phyloP scores from a whole-genome alignment of 1,140 invertebrate genomes.

The Palaemon carinicauda region DNA sequence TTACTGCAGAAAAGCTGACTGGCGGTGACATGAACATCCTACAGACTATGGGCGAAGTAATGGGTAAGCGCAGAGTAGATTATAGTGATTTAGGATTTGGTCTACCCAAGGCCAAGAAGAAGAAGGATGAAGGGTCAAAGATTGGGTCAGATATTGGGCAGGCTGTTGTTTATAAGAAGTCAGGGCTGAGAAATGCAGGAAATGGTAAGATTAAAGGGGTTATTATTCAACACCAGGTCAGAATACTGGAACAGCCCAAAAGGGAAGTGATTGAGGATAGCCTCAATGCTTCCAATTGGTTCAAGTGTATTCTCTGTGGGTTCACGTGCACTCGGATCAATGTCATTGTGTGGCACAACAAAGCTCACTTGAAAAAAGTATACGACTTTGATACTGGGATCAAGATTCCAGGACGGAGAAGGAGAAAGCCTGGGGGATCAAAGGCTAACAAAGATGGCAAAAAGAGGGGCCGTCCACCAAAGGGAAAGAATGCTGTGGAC shows the following conservation, averaged over 20 bases:
- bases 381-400: conserved; percentile 58
- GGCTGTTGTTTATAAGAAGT: conserved; percentile 56
- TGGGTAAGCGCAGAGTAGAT: conserved; percentile 59
- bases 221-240: conserved; percentile 53
- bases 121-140: conserved; percentile 36
- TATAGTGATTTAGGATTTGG: conserved; percentile 60
- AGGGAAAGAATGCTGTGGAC: conserved; percentile 28
- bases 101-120: conserved; percentile 54
- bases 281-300: conserved; percentile 36
- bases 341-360: conserved; percentile 60
- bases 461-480: conserved; percentile 31
- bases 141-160: conserved; percentile 53
- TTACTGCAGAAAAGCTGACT: conserved; percentile 58
- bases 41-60: conserved; percentile 46
- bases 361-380: conserved; percentile 56
- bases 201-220: not conserved
- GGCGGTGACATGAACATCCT: conserved; percentile 57
- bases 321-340: conserved; percentile 54
- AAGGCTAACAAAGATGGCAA: conserved; percentile 24
- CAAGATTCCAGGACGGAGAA: conserved; percentile 50
- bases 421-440: conserved; percentile 10
- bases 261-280: conserved; percentile 46
- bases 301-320: conserved; percentile 55
- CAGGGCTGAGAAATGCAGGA: conserved; percentile 15
- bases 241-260: conserved; percentile 56